These are phyloP conservation scores for Oryzaephilus surinamensis DNA, from an alignment of 1,140 invertebrate genomes.

Conservation along the genomic window DNA sequence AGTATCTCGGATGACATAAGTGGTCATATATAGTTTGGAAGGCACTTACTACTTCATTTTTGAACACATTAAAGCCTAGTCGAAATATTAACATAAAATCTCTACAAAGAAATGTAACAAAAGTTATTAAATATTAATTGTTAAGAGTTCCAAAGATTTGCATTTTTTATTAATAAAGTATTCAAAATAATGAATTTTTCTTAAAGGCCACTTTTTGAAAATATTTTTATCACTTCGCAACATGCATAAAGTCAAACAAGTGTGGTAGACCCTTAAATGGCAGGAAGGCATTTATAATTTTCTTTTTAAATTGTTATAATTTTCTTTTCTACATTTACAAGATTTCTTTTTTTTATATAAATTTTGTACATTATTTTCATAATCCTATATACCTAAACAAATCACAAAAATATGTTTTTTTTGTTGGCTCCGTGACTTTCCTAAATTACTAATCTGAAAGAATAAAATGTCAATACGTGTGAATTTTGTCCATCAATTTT, in stretches of 20 bases:
- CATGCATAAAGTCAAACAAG: slow-evolving; percentile 28
- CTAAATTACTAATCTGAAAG: slow-evolving; percentile 16
- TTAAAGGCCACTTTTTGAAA: slow-evolving; percentile 33
- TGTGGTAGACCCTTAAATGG: slow-evolving; percentile 34
- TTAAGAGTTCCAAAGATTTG: slow-evolving; percentile 14
- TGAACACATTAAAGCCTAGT: slow-evolving; percentile 39
- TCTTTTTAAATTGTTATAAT: slow-evolving; percentile 30
- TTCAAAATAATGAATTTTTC: slow-evolving; percentile 11
- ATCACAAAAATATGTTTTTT: slow-evolving; percentile 37
- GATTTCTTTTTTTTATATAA: slow-evolving; percentile 34
- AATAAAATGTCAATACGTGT: slow-evolving; percentile 16
- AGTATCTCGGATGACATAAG: slow-evolving; percentile 35
- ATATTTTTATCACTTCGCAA: slow-evolving; percentile 26
- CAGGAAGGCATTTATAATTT: slow-evolving; percentile 38
- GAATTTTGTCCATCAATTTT: slow-evolving; percentile 4
- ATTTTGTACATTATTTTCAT: slow-evolving; percentile 38
- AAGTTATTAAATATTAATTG: neutral
- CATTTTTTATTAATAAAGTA: slow-evolving; percentile 17
- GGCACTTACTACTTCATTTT: slow-evolving; percentile 39
- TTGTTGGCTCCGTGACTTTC: slow-evolving; percentile 27
- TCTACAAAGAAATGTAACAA: slow-evolving; percentile 11
- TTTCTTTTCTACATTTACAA: slow-evolving; percentile 33
- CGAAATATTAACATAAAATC: slow-evolving; percentile 16
- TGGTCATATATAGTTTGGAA: slow-evolving; percentile 35
- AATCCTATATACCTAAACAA: slow-evolving; percentile 33